These are phyloP conservation scores for Halcyon badia DNA, from an alignment of 2,797 vertebrate species.

Conservation along the genomic window DNA sequence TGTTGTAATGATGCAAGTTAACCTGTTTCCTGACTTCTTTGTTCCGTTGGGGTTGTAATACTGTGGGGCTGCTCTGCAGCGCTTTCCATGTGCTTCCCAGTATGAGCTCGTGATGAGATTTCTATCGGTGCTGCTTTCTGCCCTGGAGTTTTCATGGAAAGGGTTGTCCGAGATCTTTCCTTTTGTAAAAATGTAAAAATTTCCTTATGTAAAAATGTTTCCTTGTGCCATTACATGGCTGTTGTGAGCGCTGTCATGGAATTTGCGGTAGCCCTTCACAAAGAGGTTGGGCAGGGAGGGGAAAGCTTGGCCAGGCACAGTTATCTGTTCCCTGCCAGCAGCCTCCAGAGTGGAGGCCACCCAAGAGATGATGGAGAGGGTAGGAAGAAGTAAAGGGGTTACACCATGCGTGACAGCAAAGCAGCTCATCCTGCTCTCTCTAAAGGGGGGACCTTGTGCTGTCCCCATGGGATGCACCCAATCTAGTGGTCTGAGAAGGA, in stretches of 20 bases:
- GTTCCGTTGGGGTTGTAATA: neutral
- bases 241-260: neutral
- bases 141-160: neutral
- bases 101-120: neutral
- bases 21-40: neutral
- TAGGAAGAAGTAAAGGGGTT: neutral
- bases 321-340: neutral
- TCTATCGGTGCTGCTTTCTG: constrained; percentile 7
- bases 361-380: neutral
- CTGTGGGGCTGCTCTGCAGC: accelerated
- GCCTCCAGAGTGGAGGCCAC: neutral
- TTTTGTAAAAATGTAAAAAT: neutral
- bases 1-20: neutral
- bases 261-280: neutral
- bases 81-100: neutral
- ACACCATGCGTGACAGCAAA: neutral
- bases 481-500: neutral
- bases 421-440: neutral
- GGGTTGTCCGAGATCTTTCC: neutral
- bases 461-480: neutral
- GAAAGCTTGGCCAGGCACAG: neutral
- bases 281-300: neutral
- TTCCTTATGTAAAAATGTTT: neutral
- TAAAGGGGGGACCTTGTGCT: neutral
- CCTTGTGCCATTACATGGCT: neutral